Percentiles rank a stretch among this genome's conserved stretches.
phyloP scores from a whole-genome alignment of 2,888 invertebrate species.

The Tenthredo amoena region DNA sequence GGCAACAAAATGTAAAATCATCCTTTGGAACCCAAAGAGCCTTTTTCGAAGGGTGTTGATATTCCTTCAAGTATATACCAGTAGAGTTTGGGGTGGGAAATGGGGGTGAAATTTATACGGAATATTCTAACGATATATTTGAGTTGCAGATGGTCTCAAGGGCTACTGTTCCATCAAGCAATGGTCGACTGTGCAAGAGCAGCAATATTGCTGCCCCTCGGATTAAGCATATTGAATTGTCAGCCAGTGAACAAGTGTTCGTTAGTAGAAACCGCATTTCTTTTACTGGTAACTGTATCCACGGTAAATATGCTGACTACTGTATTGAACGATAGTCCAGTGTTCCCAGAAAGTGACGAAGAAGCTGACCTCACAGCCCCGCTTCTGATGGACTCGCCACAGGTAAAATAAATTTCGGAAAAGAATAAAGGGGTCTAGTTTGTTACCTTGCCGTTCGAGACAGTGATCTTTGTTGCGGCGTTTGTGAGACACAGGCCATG shows the following conservation, averaged over 20 bases:
- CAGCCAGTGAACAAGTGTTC: slow-evolving; percentile 93
- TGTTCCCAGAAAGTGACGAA: slow-evolving; percentile 90
- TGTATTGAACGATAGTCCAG: slow-evolving; percentile 91
- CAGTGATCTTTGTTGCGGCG: too few species aligned
- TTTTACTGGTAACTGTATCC: slow-evolving; percentile 92
- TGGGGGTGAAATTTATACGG: background rate
- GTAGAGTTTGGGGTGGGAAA: slow-evolving; percentile 22
- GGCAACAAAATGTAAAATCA: background rate
- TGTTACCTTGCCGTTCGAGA: too few species aligned
- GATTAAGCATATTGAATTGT: slow-evolving; percentile 89
- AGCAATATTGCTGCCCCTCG: slow-evolving; percentile 88
- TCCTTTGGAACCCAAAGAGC: background rate
- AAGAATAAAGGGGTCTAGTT: too few species aligned
- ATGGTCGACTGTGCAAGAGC: slow-evolving; percentile 91
- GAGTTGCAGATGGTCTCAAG: slow-evolving; percentile 89
- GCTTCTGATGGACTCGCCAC: slow-evolving; percentile 90
- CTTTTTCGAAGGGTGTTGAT: background rate
- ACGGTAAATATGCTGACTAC: slow-evolving; percentile 95
- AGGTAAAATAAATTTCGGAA: slow-evolving; percentile 76
- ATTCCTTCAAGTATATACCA: slow-evolving; percentile 16
- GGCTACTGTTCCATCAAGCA: slow-evolving; percentile 91
- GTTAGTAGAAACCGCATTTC: slow-evolving; percentile 92
- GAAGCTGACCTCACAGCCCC: slow-evolving; percentile 86
- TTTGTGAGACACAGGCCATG: too few species aligned
- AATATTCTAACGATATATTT: slow-evolving; percentile 50